phyloP scores from a whole-genome alignment of 1,140 invertebrate species.

The Penaeus chinensis region DNA sequence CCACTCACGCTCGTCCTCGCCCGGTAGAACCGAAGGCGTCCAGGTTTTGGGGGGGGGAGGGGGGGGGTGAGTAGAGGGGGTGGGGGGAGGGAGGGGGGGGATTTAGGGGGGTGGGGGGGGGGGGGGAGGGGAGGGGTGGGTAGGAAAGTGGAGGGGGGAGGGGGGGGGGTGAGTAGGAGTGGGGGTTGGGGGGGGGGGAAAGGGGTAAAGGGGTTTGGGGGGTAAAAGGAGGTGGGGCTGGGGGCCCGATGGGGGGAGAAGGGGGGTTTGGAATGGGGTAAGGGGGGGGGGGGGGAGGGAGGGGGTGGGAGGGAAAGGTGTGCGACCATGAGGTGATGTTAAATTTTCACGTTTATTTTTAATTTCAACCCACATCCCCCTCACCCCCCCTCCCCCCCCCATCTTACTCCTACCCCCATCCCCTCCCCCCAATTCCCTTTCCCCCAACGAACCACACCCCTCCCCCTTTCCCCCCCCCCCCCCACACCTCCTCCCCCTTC shows the following conservation, averaged over 20 bases:
- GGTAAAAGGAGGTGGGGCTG: neutral
- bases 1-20: conserved; percentile 95
- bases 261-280: no score
- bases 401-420: neutral
- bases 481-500: neutral
- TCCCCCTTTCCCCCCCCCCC: neutral
- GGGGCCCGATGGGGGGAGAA: no score
- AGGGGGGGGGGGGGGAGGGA: neutral
- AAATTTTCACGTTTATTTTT: neutral
- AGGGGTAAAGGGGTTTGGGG: neutral
- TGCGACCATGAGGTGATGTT: neutral
- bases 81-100: neutral
- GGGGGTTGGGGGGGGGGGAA: no score
- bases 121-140: no score
- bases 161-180: neutral
- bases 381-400: neutral
- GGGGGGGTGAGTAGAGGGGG: no score
- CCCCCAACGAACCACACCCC: neutral
- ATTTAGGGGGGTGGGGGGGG: neutral
- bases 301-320: neutral
- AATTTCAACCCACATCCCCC: neutral
- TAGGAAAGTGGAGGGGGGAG: no score
- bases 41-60: conserved; percentile 69
- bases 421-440: neutral
- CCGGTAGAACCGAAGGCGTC: conserved; percentile 98